Percentiles rank a stretch among this genome's conserved stretches.
Evolutionary conservation across 2,888 invertebrate species (phyloP).

Genomic region (Lycocerus yunnanus): DNA sequence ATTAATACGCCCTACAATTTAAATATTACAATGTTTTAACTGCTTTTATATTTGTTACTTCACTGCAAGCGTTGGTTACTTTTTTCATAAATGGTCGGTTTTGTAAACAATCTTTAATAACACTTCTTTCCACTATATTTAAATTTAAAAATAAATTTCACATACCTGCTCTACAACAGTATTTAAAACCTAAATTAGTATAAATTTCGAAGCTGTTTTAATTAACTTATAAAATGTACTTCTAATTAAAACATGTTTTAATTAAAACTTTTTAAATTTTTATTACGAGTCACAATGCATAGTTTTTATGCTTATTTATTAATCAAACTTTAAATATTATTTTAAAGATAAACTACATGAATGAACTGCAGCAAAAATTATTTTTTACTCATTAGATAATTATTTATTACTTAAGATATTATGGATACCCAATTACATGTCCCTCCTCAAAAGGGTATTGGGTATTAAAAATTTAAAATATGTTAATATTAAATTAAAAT

Average conservation of each 20-base stretch:
- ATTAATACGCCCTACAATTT: not conserved
- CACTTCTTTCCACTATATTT: not conserved
- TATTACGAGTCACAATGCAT: not conserved
- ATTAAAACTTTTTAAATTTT: not conserved
- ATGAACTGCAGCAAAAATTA: not conserved
- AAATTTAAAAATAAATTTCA: not conserved
- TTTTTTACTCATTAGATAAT: no score
- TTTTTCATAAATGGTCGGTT: not conserved
- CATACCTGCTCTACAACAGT: no score
- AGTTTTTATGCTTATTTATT: not conserved
- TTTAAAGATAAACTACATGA: not conserved
- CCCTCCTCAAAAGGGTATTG: no score
- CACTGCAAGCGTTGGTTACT: not conserved
- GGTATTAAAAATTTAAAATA: no score
- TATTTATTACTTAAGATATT: no score
- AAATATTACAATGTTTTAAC: not conserved
- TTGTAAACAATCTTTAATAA: not conserved
- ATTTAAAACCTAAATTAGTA: not conserved
- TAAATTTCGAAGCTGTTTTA: not conserved
- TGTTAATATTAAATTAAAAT: no score
- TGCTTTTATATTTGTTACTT: not conserved
- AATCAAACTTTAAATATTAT: not conserved
- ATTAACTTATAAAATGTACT: not conserved
- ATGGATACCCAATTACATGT: no score
- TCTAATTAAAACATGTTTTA: not conserved